phyloP scores from a whole-genome alignment of 2,888 invertebrate genomes.

The Neria commutata region DNA sequence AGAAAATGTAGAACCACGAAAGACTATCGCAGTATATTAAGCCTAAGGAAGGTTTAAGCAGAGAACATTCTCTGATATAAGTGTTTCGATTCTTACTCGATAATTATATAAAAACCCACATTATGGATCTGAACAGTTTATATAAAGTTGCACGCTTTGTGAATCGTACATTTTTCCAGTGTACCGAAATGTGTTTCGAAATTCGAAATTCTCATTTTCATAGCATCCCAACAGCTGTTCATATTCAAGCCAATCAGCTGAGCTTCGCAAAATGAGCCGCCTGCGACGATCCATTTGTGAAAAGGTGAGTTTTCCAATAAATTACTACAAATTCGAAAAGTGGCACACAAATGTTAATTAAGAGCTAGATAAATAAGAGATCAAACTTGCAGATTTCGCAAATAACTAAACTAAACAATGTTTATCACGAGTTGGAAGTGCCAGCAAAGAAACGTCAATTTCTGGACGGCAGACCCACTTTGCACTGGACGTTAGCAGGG shows the following conservation, averaged over 20 bases:
- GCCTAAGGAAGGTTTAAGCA: too few relatives aligned
- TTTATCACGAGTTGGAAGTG: constrained; percentile 45
- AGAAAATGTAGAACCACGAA: too few relatives aligned
- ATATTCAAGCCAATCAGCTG: constrained; percentile 10
- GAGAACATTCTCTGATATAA: too few relatives aligned
- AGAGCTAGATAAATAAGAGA: background rate
- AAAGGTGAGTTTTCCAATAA: constrained; percentile 39
- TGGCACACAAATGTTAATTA: constrained; percentile 5
- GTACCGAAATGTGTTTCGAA: too few relatives aligned
- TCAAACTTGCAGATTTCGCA: constrained; percentile 30
- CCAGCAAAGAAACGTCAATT: constrained; percentile 37
- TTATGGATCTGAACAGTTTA: too few relatives aligned
- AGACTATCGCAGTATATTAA: too few relatives aligned
- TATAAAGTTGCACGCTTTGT: too few relatives aligned
- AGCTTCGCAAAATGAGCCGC: constrained; percentile 39
- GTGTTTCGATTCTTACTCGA: too few relatives aligned
- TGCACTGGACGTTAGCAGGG: constrained; percentile 41
- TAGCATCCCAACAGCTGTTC: background rate
- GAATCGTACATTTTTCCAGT: too few relatives aligned
- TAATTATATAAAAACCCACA: too few relatives aligned
- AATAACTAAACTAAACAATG: constrained; percentile 40
- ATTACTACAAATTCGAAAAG: background rate
- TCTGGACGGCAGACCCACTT: constrained; percentile 31
- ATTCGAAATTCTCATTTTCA: too few relatives aligned
- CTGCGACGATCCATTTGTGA: constrained; percentile 52